These are phyloP conservation scores for Hydractinia symbiolongicarpus DNA, from an alignment of 30 jellyfish, hydroid and myxozoan species.

Conservation along the genomic window DNA sequence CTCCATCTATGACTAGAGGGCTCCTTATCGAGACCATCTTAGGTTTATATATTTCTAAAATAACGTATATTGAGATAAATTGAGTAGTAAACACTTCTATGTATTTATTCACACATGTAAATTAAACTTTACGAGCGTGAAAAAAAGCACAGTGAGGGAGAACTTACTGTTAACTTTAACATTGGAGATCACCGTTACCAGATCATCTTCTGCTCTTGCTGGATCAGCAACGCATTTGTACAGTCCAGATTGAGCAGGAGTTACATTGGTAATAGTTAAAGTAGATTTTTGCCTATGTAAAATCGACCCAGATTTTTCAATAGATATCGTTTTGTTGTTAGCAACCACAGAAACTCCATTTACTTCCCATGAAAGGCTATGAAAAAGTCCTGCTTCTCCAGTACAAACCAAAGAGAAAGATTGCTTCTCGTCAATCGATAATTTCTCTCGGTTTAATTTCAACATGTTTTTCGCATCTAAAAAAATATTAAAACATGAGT, in stretches of 20 bases:
- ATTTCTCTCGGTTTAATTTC: constrained; percentile 3
- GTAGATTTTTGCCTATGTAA: constrained; percentile 33
- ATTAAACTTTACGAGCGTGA: not conserved
- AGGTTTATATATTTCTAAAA: constrained; percentile 35
- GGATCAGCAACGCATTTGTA: constrained; percentile 62
- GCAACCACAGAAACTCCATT: constrained; percentile 37
- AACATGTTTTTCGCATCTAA: constrained; percentile 19
- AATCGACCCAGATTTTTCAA: constrained; percentile 22
- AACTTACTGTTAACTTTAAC: constrained; percentile 32
- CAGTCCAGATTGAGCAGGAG: constrained; percentile 54
- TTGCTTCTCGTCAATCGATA: constrained; percentile 34
- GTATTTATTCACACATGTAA: not conserved
- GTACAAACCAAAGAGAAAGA: constrained; percentile 39
- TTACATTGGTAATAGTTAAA: constrained; percentile 22
- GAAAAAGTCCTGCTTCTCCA: constrained; percentile 45
- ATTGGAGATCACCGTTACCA: not conserved
- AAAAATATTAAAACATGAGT: not conserved
- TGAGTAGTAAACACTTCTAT: not conserved
- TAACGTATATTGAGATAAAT: not conserved
- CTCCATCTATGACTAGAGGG: constrained; percentile 17
- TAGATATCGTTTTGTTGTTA: not conserved
- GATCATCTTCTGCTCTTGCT: constrained; percentile 31
- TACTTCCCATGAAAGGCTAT: constrained; percentile 48
- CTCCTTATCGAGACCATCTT: not conserved
- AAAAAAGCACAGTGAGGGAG: not conserved